Conservation (phyloP, 2,113 vertebrate genomes). For the Bufo gargarizans region DNA sequence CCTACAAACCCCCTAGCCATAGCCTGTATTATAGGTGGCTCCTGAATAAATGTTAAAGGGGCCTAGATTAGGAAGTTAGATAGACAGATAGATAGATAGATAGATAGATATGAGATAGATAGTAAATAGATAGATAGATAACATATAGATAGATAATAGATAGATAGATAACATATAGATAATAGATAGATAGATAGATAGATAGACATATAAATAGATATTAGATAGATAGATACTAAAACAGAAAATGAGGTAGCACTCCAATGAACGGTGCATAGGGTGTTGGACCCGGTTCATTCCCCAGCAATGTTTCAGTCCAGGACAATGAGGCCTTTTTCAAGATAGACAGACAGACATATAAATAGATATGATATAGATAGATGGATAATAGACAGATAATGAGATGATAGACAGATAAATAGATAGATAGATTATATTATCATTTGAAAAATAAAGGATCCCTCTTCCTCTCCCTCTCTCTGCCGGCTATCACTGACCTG, state of each 20-base stretch:
- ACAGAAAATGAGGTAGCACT: neutral
- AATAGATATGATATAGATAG: neutral
- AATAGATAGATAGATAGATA: slow-evolving; percentile 6
- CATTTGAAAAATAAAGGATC: no score
- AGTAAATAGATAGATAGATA: neutral
- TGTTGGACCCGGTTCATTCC: no score
- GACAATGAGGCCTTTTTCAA: neutral
- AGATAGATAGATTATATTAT: neutral
- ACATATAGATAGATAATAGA: neutral
- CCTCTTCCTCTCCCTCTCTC: neutral
- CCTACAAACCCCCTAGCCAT: no score
- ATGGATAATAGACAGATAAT: neutral
- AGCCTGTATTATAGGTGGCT: no score
- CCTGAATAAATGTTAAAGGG: no score
- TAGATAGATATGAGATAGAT: neutral
- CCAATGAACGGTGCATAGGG: no score
- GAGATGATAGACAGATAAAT: neutral
- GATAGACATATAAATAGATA: neutral
- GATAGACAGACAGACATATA: neutral
- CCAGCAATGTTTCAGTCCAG: no score
- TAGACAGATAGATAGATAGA: slow-evolving; percentile 8
- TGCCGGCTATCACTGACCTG: slow-evolving; percentile 34
- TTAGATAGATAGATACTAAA: neutral
- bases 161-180: neutral
- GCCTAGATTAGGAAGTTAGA: neutral